A percentile compares a stretch with the other conserved stretches of the same genome.
phyloP scores from a whole-genome alignment of 30 jellyfish, hydroid and myxozoan species.

The Aurelia sp. region DNA sequence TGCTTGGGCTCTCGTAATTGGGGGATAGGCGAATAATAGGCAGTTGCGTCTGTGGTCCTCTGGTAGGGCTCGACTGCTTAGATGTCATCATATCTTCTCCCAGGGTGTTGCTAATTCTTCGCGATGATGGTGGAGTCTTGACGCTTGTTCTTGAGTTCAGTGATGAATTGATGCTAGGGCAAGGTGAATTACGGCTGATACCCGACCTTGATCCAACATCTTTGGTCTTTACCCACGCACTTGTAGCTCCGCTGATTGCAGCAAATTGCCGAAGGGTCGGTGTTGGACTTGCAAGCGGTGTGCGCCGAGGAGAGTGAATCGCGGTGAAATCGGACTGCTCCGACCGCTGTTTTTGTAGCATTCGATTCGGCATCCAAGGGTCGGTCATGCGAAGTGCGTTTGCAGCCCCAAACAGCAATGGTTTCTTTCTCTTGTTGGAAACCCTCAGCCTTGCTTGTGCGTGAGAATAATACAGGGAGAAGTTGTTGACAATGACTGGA shows the following conservation, averaged over 20 bases:
- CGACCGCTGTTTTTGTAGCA: conserved; percentile 61
- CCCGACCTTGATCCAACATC: conserved; percentile 34
- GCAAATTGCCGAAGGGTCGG: conserved; percentile 53
- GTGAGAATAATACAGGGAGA: conserved; percentile 87
- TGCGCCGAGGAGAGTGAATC: conserved; percentile 65
- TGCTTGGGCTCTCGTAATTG: conserved; percentile 77
- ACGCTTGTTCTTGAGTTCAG: conserved; percentile 65
- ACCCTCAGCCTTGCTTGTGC: conserved; percentile 87
- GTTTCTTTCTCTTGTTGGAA: conserved; percentile 66
- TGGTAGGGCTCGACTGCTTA: conserved; percentile 52
- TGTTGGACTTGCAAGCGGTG: conserved; percentile 79
- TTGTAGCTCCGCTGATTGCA: conserved; percentile 32
- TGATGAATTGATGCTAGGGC: conserved; percentile 66
- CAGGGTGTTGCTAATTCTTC: conserved; percentile 25
- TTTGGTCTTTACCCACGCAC: conserved; percentile 26
- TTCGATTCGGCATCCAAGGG: conserved; percentile 71
- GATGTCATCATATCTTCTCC: conserved; percentile 33
- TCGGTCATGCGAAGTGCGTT: conserved; percentile 79
- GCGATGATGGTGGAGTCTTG: conserved; percentile 47
- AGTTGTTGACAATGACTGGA: conserved; percentile 91
- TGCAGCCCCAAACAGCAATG: conserved; percentile 71
- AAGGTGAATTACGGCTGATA: conserved; percentile 43
- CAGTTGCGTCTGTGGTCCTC: conserved; percentile 57
- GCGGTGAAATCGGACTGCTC: conserved; percentile 59
- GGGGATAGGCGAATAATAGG: conserved; percentile 61